These are phyloP conservation scores for Rhagium mordax DNA, from an alignment of 2,888 invertebrate species.

Conservation along the genomic window DNA sequence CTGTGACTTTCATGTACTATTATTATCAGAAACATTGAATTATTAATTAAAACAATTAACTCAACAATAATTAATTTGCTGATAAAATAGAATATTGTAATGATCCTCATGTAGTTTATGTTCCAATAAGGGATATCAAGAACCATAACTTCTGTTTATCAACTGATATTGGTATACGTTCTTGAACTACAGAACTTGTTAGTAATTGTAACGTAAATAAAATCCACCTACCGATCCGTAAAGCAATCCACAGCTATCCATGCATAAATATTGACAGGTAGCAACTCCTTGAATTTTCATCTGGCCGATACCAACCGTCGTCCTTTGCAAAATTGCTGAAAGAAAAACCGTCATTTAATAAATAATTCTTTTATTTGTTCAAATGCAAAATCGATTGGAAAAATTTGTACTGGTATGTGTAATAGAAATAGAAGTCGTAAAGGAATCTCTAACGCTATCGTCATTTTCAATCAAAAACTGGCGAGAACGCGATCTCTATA, in stretches of 20 bases:
- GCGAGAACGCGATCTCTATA: too few relatives aligned
- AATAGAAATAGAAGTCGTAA: too few relatives aligned
- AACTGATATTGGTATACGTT: constrained; percentile 4
- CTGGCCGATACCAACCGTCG: constrained; percentile 83
- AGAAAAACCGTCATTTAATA: constrained; percentile 61
- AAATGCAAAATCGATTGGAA: neutral
- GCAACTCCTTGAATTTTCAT: constrained; percentile 91
- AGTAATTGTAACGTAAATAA: constrained; percentile 35
- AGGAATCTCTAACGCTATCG: too few relatives aligned
- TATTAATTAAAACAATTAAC: neutral
- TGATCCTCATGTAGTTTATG: neutral
- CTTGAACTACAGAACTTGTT: constrained; percentile 23
- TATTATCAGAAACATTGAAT: neutral
- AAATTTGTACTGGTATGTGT: too few relatives aligned
- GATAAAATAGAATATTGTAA: neutral
- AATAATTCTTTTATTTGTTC: neutral
- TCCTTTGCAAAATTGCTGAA: constrained; percentile 82
- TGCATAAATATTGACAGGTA: constrained; percentile 90
- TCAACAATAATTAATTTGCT: neutral
- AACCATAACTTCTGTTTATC: neutral
- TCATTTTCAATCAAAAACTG: too few relatives aligned
- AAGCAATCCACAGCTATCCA: constrained; percentile 89
- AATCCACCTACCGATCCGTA: constrained; percentile 88
- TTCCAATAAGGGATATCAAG: neutral
- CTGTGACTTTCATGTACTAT: neutral